Evolutionary conservation across 2,888 invertebrate genomes (phyloP).

Genomic region (Folsomia manolachei): DNA sequence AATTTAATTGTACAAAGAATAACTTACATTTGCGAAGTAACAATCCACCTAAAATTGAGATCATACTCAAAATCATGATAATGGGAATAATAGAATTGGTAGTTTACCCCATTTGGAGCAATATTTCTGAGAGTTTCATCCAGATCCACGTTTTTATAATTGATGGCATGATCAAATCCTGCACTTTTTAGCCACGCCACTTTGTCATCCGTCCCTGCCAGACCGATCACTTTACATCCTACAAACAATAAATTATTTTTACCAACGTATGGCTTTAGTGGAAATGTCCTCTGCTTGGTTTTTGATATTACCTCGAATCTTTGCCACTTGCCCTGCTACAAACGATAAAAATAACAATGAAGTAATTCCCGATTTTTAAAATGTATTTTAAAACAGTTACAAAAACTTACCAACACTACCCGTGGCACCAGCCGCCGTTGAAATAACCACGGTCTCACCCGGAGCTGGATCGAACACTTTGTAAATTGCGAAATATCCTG

Average conservation of each 20-base stretch:
- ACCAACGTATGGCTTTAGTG: no score
- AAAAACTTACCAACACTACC: no score
- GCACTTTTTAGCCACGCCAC: slow-evolving; percentile 66
- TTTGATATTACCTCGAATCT: slow-evolving; percentile 61
- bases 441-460: slow-evolving; percentile 71
- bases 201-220: slow-evolving; percentile 69
- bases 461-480: slow-evolving; percentile 68
- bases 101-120: slow-evolving; percentile 67
- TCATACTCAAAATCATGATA: no score
- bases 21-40: slow-evolving; percentile 68
- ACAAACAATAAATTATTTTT: no score
- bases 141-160: slow-evolving; percentile 67
- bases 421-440: slow-evolving; percentile 74
- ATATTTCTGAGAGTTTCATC: slow-evolving; percentile 59
- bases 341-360: no score
- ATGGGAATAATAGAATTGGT: no score
- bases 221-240: slow-evolving; percentile 67
- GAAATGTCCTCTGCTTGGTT: no score
- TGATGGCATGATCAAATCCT: slow-evolving; percentile 67
- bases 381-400: no score
- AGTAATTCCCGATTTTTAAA: no score
- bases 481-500: slow-evolving; percentile 71
- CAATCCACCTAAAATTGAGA: no score
- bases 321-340: slow-evolving; percentile 79
- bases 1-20: not conserved